Percentiles rank a stretch among this genome's conserved stretches.
Evolutionary conservation across 2,797 vertebrate genomes (phyloP).

Genomic region (Crypturellus tataupa): DNA sequence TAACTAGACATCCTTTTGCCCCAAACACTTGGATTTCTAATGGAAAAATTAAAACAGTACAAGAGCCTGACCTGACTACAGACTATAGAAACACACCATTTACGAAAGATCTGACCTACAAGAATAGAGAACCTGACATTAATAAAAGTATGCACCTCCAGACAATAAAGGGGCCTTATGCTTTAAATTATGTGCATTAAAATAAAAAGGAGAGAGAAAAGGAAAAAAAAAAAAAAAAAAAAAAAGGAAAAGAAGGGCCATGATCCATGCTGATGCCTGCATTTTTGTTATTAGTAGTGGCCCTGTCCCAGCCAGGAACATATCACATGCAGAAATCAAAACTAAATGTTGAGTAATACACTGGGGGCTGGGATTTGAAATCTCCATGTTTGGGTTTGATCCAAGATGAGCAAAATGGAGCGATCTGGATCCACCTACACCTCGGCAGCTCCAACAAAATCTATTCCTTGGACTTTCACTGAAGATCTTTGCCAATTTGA

Average conservation of each 20-base stretch:
- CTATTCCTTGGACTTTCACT: background rate
- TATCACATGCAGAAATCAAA: constrained; percentile 61
- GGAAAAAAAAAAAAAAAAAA: background rate
- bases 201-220: background rate
- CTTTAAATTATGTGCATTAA: background rate
- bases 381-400: background rate
- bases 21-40: background rate
- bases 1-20: background rate
- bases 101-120: background rate
- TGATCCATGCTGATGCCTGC: constrained; percentile 59
- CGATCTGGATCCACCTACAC: background rate
- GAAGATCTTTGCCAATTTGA: rapidly evolving
- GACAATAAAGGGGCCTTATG: background rate
- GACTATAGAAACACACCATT: background rate
- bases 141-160: background rate
- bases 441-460: background rate
- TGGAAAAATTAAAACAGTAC: background rate
- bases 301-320: constrained; percentile 46
- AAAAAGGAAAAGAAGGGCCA: background rate
- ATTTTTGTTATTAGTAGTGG: constrained; percentile 68
- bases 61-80: background rate
- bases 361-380: background rate
- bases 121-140: background rate
- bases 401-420: constrained; percentile 13
- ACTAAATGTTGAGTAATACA: background rate